Evolutionary conservation across 2,113 vertebrate genomes (phyloP), one percentile per base, ranked within the genome.

Genomic region (Apeltes quadracus): DNA sequence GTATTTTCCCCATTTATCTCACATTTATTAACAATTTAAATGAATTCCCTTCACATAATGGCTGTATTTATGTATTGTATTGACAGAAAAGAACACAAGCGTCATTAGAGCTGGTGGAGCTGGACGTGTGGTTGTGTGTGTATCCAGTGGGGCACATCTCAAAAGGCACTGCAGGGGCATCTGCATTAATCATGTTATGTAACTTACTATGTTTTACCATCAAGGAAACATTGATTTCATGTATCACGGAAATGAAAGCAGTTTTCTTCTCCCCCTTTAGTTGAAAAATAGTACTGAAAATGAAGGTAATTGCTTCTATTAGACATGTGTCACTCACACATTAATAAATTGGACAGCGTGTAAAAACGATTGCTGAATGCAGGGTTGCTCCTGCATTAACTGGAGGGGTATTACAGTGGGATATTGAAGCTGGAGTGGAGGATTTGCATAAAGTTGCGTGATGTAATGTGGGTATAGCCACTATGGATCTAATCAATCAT

Each of bases 181-280:
- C 84, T 59, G 72, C 57, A 34, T 76, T 83, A 79, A 58, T 44
- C 54, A 41, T 38, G 61, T 92, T 90, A 76, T 76, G 69, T 85
- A 91, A 92, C 2, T 0, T 16, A 16, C 48, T 82, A 86, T 79
- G 46, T 78, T 68, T 76, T 61, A 32, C 63, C 38, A 39, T 77
- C 46, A n/a, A n/a, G n/a, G n/a, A n/a, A n/a, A n/a, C n/a, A n/a
- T n/a, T 78, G 25, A 43, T 61, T 58, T 2, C 7, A 44, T 63
- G 32, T n/a, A n/a, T n/a, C n/a, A n/a, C n/a, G n/a, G n/a, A n/a
- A n/a, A 29, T 29, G 29, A 29, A 29, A 29, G 29, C 34, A 48
- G 3, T 38, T 51, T 62, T 69, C 1, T 18, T 54, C 20, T 22
- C 16, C 23, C 4, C 27, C 16, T 3, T 11, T 27, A 70, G 22